phyloP scores from a whole-genome alignment of 2,113 vertebrate species.

The Capreolus pygargus region DNA sequence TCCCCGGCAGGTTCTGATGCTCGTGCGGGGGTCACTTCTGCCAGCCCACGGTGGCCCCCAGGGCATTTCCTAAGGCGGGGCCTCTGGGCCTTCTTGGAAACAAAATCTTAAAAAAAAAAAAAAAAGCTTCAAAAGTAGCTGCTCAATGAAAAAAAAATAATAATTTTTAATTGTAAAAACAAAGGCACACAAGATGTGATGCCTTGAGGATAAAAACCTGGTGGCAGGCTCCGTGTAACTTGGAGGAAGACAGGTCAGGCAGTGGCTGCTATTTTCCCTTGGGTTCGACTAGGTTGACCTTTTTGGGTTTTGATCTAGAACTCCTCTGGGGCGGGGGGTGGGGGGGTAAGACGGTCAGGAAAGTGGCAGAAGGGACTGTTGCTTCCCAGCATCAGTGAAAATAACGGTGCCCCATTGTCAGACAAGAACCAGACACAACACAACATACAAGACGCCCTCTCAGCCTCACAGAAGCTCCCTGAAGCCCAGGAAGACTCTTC shows the following conservation, averaged over 20 bases:
- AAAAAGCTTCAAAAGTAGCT: constrained; percentile 24
- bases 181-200: not conserved
- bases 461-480: not conserved
- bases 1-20: not conserved
- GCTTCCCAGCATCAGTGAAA: not conserved
- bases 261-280: no score
- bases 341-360: not conserved
- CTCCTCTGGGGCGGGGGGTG: not conserved
- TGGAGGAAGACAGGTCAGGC: not conserved
- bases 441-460: not conserved
- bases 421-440: accelerated
- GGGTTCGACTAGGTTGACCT: not conserved
- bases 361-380: accelerated
- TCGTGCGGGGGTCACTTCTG: not conserved
- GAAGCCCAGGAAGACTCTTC: not conserved
- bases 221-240: not conserved
- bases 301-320: not conserved
- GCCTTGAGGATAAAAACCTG: not conserved
- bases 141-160: not conserved
- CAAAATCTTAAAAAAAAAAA: not conserved
- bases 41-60: accelerated
- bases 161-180: not conserved
- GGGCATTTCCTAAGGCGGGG: not conserved
- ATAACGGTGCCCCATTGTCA: accelerated
- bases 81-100: not conserved